Conservation (phyloP, 1,140 invertebrate species). For the Drosophila chauvacae region DNA sequence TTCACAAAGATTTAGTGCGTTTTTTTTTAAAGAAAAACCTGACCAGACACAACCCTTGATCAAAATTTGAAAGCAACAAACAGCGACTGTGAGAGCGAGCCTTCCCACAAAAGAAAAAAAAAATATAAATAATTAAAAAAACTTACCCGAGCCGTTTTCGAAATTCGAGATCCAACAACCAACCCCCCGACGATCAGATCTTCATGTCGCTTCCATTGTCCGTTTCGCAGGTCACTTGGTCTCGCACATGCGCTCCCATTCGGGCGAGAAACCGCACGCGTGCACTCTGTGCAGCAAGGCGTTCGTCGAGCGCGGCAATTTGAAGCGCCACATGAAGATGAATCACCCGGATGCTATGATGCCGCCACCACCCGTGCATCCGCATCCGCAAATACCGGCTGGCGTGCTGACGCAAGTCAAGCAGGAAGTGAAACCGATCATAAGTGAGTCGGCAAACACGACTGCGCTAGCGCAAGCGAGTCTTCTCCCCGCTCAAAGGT, state of each 20-base stretch:
- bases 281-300: conserved; percentile 91
- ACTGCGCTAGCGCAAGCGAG: conserved; percentile 28
- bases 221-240: conserved; percentile 89
- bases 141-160: conserved; percentile 38
- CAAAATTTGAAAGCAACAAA: background rate
- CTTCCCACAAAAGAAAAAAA: background rate
- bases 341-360: conserved; percentile 84
- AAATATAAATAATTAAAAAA: conserved; percentile 1
- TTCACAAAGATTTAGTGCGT: too few species aligned
- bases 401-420: conserved; percentile 82
- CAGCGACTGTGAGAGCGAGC: conserved; percentile 29
- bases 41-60: background rate
- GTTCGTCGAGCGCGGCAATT: conserved; percentile 91
- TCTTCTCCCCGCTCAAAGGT: conserved; percentile 21
- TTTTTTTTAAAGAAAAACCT: background rate
- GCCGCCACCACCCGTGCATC: conserved; percentile 83
- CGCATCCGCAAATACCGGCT: conserved; percentile 83
- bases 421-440: conserved; percentile 84
- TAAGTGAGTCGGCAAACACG: conserved; percentile 76
- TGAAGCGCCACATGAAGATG: conserved; percentile 87
- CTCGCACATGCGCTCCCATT: conserved; percentile 94
- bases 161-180: conserved; percentile 50
- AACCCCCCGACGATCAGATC: conserved; percentile 48
- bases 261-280: conserved; percentile 92
- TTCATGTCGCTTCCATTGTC: conserved; percentile 78